Conservation (phyloP, 1,140 invertebrate genomes). For the Drosophila mayri region DNA sequence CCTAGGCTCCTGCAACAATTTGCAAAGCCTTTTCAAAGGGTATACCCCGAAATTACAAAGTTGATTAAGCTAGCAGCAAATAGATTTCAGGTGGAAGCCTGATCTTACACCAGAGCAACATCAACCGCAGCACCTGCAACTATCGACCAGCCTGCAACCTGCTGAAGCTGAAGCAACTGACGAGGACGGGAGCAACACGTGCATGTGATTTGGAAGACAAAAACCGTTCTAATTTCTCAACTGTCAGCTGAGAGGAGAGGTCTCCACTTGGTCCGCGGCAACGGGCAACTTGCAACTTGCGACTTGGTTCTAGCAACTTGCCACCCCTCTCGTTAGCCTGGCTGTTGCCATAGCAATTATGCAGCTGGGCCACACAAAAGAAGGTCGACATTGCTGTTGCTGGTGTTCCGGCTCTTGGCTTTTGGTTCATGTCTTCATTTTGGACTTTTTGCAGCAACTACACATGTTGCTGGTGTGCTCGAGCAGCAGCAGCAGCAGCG, state of each 20-base stretch:
- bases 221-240: slow-evolving; percentile 83
- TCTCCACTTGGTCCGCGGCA: slow-evolving; percentile 36
- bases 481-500: slow-evolving; percentile 43
- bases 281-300: slow-evolving; percentile 3
- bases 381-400: slow-evolving; percentile 64
- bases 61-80: slow-evolving; percentile 51
- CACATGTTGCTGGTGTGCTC: slow-evolving; percentile 71
- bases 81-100: slow-evolving; percentile 13
- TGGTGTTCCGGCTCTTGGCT: slow-evolving; percentile 32
- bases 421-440: slow-evolving; percentile 75
- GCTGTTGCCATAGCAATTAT: slow-evolving; percentile 75
- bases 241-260: slow-evolving; percentile 74
- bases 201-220: slow-evolving; percentile 78
- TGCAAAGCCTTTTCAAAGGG: background rate
- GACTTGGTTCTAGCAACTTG: slow-evolving; percentile 21
- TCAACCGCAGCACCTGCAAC: slow-evolving; percentile 30
- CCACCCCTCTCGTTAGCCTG: slow-evolving; percentile 67
- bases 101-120: slow-evolving; percentile 53
- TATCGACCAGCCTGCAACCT: slow-evolving; percentile 27
- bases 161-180: slow-evolving; percentile 37
- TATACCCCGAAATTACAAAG: slow-evolving; percentile 43
- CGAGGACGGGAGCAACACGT: slow-evolving; percentile 61
- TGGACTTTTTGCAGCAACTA: slow-evolving; percentile 62
- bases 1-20: background rate
- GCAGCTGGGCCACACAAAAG: slow-evolving; percentile 76